phyloP scores from a whole-genome alignment of 35 echinoderm and acorn worm species.

The Diadema setosum region DNA sequence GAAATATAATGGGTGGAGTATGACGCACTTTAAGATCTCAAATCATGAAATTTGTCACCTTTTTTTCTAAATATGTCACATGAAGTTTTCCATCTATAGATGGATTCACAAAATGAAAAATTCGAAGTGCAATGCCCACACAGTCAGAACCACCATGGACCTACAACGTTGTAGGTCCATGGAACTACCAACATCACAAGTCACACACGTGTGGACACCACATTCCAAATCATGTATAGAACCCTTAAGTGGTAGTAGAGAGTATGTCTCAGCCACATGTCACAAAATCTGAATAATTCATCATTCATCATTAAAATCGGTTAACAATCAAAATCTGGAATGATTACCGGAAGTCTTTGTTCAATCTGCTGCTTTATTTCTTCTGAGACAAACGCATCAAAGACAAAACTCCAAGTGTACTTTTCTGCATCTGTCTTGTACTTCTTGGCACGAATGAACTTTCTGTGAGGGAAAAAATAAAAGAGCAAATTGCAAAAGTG shows the following conservation, averaged over 20 bases:
- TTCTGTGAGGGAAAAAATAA: too few species aligned
- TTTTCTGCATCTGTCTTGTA: conserved; percentile 91
- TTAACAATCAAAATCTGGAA: too few species aligned
- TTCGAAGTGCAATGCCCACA: too few species aligned
- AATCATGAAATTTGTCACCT: too few species aligned
- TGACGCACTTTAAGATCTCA: too few species aligned
- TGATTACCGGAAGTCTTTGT: conserved; percentile 80
- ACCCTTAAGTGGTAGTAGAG: neutral
- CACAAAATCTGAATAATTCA: neutral
- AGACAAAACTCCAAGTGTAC: conserved; percentile 90
- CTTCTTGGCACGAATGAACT: conserved; percentile 88
- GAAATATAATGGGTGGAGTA: too few species aligned
- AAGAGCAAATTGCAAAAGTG: too few species aligned
- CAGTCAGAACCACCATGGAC: too few species aligned
- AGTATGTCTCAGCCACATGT: neutral
- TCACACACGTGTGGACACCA: neutral
- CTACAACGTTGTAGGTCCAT: neutral
- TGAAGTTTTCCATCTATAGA: too few species aligned
- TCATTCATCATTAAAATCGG: too few species aligned
- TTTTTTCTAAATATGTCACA: too few species aligned
- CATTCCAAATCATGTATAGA: neutral
- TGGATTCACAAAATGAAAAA: too few species aligned
- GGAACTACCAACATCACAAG: neutral
- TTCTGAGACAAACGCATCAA: conserved; percentile 79
- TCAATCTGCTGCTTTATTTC: conserved; percentile 60